These are phyloP conservation scores for Taenioides sp. DNA, from an alignment of 2,797 vertebrate genomes.

Conservation along the genomic window DNA sequence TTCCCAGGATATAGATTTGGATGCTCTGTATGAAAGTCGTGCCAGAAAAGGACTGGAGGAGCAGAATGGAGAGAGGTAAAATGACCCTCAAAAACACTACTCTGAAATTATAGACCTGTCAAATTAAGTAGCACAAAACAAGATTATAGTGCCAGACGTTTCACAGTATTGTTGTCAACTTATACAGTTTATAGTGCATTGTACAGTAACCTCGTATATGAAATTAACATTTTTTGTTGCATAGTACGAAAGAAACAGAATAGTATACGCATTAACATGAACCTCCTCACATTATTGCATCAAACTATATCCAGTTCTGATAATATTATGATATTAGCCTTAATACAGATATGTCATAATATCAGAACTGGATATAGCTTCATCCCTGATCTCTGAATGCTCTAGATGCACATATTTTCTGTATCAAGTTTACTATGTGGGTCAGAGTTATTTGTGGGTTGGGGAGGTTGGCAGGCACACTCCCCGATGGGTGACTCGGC, in stretches of 20 bases:
- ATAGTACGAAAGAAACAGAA: neutral
- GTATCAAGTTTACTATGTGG: constrained; percentile 11
- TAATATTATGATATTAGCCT: no score
- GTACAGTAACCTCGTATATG: neutral
- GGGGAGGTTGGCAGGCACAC: constrained; percentile 32
- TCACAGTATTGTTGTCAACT: neutral
- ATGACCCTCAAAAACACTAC: neutral
- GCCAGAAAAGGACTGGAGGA: constrained; percentile 52
- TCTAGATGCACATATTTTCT: neutral
- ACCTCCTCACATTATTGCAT: neutral
- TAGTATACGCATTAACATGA: neutral
- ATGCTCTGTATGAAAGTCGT: constrained; percentile 41
- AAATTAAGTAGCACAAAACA: neutral
- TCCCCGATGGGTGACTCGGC: constrained; percentile 67
- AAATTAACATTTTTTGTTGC: neutral
- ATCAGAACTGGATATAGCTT: neutral
- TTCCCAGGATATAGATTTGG: constrained; percentile 63
- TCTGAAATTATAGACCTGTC: neutral
- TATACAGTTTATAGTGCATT: neutral
- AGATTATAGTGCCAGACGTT: neutral
- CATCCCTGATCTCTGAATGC: neutral
- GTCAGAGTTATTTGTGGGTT: constrained; percentile 36
- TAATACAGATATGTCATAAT: neutral
- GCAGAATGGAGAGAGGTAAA: constrained; percentile 78
- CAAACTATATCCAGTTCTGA: no score